phyloP scores from a whole-genome alignment of 2,113 vertebrate species.

The Platanista minor region DNA sequence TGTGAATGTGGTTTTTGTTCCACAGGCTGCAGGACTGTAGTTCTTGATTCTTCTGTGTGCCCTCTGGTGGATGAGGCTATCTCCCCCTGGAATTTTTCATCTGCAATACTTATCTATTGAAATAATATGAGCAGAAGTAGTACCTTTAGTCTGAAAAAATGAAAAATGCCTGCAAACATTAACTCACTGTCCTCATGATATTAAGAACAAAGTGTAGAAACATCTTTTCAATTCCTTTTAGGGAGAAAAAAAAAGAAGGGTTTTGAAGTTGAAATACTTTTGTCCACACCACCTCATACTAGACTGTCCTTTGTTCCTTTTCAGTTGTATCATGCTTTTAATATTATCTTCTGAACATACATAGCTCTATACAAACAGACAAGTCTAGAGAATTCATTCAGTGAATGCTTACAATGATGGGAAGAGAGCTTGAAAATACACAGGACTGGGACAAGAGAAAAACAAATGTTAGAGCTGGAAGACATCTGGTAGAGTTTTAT shows the following conservation, averaged over 20 bases:
- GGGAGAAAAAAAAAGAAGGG: background rate
- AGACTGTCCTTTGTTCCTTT: background rate
- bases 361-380: background rate
- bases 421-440: background rate
- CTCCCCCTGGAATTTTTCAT: background rate
- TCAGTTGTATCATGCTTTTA: background rate
- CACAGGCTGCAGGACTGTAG: too few species aligned
- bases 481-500: background rate
- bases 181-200: background rate
- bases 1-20: too few species aligned
- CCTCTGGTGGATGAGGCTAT: too few species aligned
- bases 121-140: slow-evolving; percentile 8
- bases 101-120: background rate
- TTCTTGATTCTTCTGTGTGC: too few species aligned
- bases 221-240: slow-evolving; percentile 2
- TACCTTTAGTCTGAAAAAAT: background rate
- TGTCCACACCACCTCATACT: background rate
- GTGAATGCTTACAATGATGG: background rate
- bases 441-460: background rate
- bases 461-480: background rate
- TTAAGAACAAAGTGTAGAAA: background rate
- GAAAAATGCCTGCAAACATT: background rate
- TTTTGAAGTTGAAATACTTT: background rate
- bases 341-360: background rate
- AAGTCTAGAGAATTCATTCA: background rate